Percentiles rank a stretch among this genome's conserved stretches.
Conservation (phyloP, 2,113 vertebrate genomes). For the Tachycineta bicolor region DNA sequence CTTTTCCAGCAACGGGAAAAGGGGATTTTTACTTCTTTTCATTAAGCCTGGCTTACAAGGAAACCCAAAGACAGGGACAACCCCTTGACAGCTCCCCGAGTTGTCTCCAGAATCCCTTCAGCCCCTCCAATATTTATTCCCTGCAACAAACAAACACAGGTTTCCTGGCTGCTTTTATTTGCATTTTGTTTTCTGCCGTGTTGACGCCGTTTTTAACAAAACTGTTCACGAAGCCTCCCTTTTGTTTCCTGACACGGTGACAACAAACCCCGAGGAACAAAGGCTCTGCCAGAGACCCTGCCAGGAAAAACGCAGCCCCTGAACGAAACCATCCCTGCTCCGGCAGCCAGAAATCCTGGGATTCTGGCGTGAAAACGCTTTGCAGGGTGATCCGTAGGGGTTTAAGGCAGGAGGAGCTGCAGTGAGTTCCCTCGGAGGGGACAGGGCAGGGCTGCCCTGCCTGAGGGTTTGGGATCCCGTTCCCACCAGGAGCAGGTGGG, state of each 20-base stretch:
- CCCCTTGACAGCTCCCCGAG: not conserved
- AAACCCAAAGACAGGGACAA: not conserved
- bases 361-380: fast-evolving
- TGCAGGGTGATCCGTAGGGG: fast-evolving
- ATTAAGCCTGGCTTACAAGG: not conserved
- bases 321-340: not conserved
- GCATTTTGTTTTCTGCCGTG: not conserved
- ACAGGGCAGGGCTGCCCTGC: not conserved
- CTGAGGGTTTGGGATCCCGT: not conserved
- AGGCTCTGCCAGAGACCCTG: not conserved
- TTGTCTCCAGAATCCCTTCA: not conserved
- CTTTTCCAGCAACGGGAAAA: not conserved
- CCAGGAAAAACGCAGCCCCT: not conserved
- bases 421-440: not conserved
- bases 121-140: not conserved
- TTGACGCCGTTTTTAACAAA: not conserved
- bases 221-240: not conserved
- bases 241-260: not conserved
- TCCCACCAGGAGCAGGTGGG: not conserved
- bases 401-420: not conserved
- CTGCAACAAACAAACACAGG: not conserved
- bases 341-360: not conserved
- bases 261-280: not conserved
- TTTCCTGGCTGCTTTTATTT: not conserved
- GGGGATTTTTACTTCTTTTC: not conserved